Percentiles rank a stretch among this genome's conserved stretches.
Conservation (phyloP, 1,140 invertebrate genomes). For the Ceratoteleas bidentatus region DNA sequence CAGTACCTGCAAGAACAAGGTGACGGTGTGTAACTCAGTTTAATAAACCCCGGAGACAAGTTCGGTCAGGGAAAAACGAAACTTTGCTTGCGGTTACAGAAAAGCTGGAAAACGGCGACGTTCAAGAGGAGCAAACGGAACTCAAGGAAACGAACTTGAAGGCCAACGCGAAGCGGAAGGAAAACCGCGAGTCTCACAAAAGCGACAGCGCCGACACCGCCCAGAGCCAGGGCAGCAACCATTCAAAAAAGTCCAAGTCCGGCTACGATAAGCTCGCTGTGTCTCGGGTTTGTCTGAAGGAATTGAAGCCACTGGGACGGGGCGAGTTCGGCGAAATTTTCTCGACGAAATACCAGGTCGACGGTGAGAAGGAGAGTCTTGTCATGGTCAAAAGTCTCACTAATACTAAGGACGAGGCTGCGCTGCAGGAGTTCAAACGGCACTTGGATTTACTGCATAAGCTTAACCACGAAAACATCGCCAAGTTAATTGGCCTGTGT, state of each 20-base stretch:
- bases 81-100: constrained; percentile 65
- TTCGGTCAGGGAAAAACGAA: background rate
- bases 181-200: constrained; percentile 84
- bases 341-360: constrained; percentile 83
- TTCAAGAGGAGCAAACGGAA: constrained; percentile 83
- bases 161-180: constrained; percentile 75
- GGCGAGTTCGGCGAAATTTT: constrained; percentile 96
- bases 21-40: constrained; percentile 76
- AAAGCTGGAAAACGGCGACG: constrained; percentile 84
- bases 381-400: constrained; percentile 89
- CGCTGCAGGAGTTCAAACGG: constrained; percentile 91
- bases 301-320: constrained; percentile 92
- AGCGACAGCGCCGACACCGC: constrained; percentile 92
- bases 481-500: constrained; percentile 90
- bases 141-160: constrained; percentile 79
- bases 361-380: constrained; percentile 80
- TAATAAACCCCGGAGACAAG: background rate
- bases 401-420: constrained; percentile 88
- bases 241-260: constrained; percentile 87
- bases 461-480: constrained; percentile 90
- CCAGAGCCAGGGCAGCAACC: constrained; percentile 86
- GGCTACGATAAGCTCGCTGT: constrained; percentile 90
- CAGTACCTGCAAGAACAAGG: constrained; percentile 81
- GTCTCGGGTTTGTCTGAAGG: constrained; percentile 87
- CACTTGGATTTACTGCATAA: constrained; percentile 93